Evolutionary conservation across 2,888 invertebrate species (phyloP), one percentile per base, ranked within the genome.

Genomic region (Hypsopygia costalis): DNA sequence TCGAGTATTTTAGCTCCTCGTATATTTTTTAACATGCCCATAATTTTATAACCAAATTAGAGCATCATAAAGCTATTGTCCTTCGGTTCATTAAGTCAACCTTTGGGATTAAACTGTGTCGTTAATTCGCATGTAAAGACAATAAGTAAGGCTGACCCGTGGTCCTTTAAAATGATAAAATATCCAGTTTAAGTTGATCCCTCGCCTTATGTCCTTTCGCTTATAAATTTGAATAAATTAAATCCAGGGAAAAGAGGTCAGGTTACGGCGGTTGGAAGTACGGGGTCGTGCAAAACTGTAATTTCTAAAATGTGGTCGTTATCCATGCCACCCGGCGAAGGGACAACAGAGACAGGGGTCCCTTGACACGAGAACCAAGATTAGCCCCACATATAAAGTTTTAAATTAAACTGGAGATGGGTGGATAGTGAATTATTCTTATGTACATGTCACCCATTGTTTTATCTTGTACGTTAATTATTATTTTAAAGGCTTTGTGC

Each of bases 381-480:
- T 77, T 73, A 77, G 67, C 63, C 70, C 72, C 65, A 60, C 69
- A 76, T 74, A 68, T 47, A 66, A 73, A 75, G 68, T 76, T 72
- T 77, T 68, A 75, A 79, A 74, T 75, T 71, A 76, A 72, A 70
- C 58, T 55, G 38, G 39, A 41, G 42, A 50, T 42, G 60, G 51
- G 50, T 52, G 51, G 56, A 67, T 49, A 54, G 52, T 51, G 45
- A 44, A 49, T 54, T 46, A 54, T 53, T 38, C 38, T 55, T 51
- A 52, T 46, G 47, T 48, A 47, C 42, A 49, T 49, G 49, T 45
- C 42, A 45, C 11, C 47, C 46, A 56, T 62, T 65, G 64, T 71
- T 65, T 64, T 69, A 61, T 59, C 52, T 58, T 27, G 40, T 49
- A 39, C 46, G 48, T 47, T 65, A 63, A 66, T 67, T 64, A 66